Conservation (phyloP, 2,797 vertebrate genomes). For the Pelochelys cantorii region DNA sequence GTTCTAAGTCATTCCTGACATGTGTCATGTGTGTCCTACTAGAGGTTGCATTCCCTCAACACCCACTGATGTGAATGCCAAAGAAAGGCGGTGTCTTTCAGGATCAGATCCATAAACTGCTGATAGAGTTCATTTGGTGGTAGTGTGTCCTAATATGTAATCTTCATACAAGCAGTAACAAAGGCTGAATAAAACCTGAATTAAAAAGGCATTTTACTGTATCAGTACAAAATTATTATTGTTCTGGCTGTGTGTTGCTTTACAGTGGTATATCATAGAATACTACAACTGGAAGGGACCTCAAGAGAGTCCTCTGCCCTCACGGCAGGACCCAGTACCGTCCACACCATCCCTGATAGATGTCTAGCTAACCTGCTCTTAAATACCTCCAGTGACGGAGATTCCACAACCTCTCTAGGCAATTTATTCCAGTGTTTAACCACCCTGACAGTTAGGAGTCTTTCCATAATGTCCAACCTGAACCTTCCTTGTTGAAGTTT, state of each 20-base stretch:
- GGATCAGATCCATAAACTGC: background rate
- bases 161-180: background rate
- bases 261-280: background rate
- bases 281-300: too few relatives aligned
- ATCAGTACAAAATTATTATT: background rate
- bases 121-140: background rate
- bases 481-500: too few relatives aligned
- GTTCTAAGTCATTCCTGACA: accelerated
- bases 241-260: background rate
- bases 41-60: background rate
- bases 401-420: too few relatives aligned
- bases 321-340: too few relatives aligned
- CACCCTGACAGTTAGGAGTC: too few relatives aligned
- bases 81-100: background rate
- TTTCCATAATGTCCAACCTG: too few relatives aligned
- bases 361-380: too few relatives aligned
- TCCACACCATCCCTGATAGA: too few relatives aligned
- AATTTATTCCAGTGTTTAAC: too few relatives aligned
- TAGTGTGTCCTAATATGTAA: background rate
- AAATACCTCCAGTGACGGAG: too few relatives aligned
- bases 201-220: background rate
- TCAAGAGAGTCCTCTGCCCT: too few relatives aligned
- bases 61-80: background rate
- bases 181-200: background rate
- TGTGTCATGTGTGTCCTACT: accelerated